Evolutionary conservation across 2,113 vertebrate species (phyloP), one percentile per base, ranked within the genome.

Genomic region (Dascyllus trimaculatus): DNA sequence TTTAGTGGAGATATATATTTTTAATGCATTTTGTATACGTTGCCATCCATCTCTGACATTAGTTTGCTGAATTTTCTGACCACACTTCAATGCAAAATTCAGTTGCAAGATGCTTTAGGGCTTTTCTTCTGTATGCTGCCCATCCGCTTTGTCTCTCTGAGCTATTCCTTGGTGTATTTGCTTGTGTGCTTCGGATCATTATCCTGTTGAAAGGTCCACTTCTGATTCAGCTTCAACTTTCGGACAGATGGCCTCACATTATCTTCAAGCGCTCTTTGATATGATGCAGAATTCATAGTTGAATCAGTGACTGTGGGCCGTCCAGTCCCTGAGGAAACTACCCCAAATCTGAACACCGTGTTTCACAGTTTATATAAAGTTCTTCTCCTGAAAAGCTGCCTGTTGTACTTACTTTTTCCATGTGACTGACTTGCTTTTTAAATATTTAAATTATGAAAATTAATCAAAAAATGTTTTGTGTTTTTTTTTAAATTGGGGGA

Each of bases 141-240:
- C n/a, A 11, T 3, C n/a, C n/a, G 8, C 22, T 38, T 19, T 57
- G 32, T 35, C 32, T 57, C 29, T 22, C 46, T 3, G 24, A 7
- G 38, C 45, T 45, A 69, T 57, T 70, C 38, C 40, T 57, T 70
- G 67, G 67, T 57, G 38, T 35, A 70, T 70, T 70, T 70, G 67
- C 40, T 21, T n/a, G 53, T 58, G 54, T 59, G 40, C 25, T 58
- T 46, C 18, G 25, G 43, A 48, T 59, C 25, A 58, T 71, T 59
- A 71, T 71, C 68, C 68, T 17, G 52, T 69, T 57, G 29, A 69
- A 26, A 21, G 48, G n/a, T 51, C 48, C 2, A 35, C 32, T 35
- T 35, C 32, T 35, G 32, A 35, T 35, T 35, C 32, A 51, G 19
- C 48, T 57, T 57, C 40, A 69, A 24, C 35, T 25, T 53, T 40